phyloP scores from a whole-genome alignment of 2,797 vertebrate genomes.

The Cephalopachus bancanus region DNA sequence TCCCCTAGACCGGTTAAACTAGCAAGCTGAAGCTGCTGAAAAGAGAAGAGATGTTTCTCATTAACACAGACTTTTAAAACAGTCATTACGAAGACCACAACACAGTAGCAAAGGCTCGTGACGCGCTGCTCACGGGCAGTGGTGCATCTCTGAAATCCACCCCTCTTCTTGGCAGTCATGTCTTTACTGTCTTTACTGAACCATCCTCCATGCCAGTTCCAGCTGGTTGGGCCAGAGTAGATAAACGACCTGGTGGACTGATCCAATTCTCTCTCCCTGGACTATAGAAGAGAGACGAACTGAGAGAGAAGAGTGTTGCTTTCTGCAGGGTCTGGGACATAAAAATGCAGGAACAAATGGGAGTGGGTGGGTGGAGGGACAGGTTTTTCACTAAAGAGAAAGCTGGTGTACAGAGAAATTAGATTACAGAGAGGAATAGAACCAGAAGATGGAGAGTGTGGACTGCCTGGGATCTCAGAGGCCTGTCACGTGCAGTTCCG shows the following conservation, averaged over 20 bases:
- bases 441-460: not conserved
- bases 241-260: not conserved
- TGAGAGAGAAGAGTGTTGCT: not conserved
- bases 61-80: not conserved
- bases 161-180: not conserved
- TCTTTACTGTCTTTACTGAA: not conserved
- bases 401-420: not conserved
- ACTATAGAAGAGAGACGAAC: not conserved
- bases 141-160: not conserved
- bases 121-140: fast-evolving
- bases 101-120: not conserved
- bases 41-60: not conserved
- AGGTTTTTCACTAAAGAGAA: not conserved
- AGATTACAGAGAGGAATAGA: not conserved
- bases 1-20: not conserved
- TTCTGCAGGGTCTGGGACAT: not conserved
- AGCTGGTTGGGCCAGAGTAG: not conserved
- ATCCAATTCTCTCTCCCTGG: not conserved
- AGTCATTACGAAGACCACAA: not conserved
- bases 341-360: not conserved
- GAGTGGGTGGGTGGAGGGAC: not conserved
- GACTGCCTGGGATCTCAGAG: not conserved
- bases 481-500: not conserved
- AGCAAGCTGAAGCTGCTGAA: not conserved
- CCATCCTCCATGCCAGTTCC: not conserved